These are phyloP conservation scores for Cuniculus paca DNA, from an alignment of 2,797 vertebrate species.

Conservation along the genomic window DNA sequence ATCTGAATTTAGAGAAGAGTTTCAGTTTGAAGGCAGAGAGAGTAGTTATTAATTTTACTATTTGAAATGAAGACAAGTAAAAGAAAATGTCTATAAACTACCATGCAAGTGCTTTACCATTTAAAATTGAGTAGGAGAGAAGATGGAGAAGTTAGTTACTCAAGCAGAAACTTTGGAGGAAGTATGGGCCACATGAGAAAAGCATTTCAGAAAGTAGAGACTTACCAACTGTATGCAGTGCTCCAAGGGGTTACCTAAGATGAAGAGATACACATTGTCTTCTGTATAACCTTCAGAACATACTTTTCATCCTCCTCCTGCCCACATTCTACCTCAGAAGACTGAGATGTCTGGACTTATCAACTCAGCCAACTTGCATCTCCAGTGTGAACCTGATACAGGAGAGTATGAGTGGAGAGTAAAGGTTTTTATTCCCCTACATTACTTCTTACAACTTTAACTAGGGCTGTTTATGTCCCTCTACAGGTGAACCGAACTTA, in stretches of 20 bases:
- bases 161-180: not conserved
- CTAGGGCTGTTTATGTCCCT: not conserved
- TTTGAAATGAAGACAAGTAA: not conserved
- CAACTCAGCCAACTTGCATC: not conserved
- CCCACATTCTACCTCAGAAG: not conserved
- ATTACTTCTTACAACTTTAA: not conserved
- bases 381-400: not conserved
- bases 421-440: not conserved
- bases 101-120: not conserved
- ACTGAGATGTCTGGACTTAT: not conserved
- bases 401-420: not conserved
- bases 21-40: not conserved
- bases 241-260: not conserved
- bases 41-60: not conserved
- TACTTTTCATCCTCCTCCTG: not conserved
- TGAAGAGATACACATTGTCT: fast-evolving
- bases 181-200: not conserved
- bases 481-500: no score
- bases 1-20: not conserved
- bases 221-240: no score
- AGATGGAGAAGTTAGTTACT: not conserved
- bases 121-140: not conserved
- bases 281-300: not conserved
- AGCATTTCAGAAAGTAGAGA: not conserved
- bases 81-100: not conserved